Percentiles rank a stretch among this genome's conserved stretches.
Conservation (phyloP, 2,888 invertebrate species). For the Scaptomyza flava region DNA sequence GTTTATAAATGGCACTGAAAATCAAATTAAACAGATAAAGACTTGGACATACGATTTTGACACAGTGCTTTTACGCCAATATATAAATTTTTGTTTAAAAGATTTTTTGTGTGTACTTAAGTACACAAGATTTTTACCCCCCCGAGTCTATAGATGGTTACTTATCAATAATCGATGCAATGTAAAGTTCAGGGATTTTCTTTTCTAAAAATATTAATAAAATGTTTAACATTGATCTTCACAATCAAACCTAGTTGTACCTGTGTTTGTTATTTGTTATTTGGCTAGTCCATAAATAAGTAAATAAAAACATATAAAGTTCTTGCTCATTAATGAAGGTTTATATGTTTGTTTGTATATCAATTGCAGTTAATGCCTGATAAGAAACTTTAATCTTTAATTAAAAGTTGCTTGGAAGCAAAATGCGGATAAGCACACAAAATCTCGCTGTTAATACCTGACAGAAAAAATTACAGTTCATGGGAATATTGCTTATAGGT, state of each 20-base stretch:
- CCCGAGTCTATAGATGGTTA: too few species aligned
- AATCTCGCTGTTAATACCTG: conserved; percentile 47
- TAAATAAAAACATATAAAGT: neutral
- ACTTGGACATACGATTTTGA: too few species aligned
- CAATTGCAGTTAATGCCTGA: conserved; percentile 68
- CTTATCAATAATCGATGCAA: neutral
- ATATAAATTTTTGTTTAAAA: too few species aligned
- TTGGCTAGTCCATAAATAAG: neutral
- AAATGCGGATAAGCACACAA: conserved; percentile 71
- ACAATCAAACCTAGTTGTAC: neutral
- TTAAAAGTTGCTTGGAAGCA: conserved; percentile 68
- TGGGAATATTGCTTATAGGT: conserved; percentile 24
- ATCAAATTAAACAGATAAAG: too few species aligned
- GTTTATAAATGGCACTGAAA: too few species aligned
- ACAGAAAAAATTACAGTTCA: conserved; percentile 80
- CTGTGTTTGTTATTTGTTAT: neutral
- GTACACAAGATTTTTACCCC: too few species aligned
- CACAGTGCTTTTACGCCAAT: too few species aligned
- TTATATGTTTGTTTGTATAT: conserved; percentile 21
- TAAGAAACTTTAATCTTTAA: conserved; percentile 75
- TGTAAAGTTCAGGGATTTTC: neutral
- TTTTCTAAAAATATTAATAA: neutral
- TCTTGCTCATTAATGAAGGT: neutral
- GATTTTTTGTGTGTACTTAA: too few species aligned
- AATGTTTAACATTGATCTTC: neutral